A percentile compares a stretch with the other conserved stretches of the same genome.
Evolutionary conservation across 2,888 invertebrate species (phyloP).

Genomic region (Uloborus plumipes): DNA sequence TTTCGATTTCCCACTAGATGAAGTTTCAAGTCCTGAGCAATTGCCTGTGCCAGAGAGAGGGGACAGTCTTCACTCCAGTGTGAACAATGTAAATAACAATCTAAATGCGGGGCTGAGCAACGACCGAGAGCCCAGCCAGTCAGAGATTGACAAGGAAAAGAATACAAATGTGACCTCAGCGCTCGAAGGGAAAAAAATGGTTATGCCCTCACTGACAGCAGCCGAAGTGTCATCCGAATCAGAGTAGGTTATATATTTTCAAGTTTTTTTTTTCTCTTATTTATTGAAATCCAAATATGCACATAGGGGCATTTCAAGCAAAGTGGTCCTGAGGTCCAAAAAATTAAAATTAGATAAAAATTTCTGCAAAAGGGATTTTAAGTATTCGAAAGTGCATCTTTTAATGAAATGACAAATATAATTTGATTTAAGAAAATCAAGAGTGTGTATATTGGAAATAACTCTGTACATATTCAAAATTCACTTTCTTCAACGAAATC

Average conservation of each 20-base stretch:
- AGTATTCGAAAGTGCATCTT: too few relatives aligned
- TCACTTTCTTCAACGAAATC: too few relatives aligned
- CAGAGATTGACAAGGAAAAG: constrained; percentile 29
- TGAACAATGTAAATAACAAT: constrained; percentile 57
- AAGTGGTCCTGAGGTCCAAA: too few relatives aligned
- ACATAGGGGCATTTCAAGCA: too few relatives aligned
- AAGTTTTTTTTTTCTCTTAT: background rate
- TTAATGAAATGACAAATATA: too few relatives aligned
- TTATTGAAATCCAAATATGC: background rate
- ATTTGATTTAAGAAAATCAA: too few relatives aligned
- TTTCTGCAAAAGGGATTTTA: too few relatives aligned
- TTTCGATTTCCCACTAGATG: constrained; percentile 37
- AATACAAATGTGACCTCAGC: constrained; percentile 63
- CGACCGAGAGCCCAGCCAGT: background rate
- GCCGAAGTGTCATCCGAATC: constrained; percentile 66
- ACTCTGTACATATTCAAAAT: too few relatives aligned
- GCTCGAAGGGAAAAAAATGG: constrained; percentile 64
- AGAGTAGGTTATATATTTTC: constrained; percentile 57
- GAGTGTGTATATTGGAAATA: too few relatives aligned
- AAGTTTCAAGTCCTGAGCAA: constrained; percentile 65
- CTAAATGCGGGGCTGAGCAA: constrained; percentile 11
- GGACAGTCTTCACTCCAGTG: constrained; percentile 69
- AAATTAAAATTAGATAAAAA: too few relatives aligned
- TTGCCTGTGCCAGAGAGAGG: constrained; percentile 68
- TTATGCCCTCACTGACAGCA: constrained; percentile 64